Evolutionary conservation across 2,113 vertebrate genomes (phyloP), one percentile per base, ranked within the genome.

Genomic region (Centrocercus urophasianus): DNA sequence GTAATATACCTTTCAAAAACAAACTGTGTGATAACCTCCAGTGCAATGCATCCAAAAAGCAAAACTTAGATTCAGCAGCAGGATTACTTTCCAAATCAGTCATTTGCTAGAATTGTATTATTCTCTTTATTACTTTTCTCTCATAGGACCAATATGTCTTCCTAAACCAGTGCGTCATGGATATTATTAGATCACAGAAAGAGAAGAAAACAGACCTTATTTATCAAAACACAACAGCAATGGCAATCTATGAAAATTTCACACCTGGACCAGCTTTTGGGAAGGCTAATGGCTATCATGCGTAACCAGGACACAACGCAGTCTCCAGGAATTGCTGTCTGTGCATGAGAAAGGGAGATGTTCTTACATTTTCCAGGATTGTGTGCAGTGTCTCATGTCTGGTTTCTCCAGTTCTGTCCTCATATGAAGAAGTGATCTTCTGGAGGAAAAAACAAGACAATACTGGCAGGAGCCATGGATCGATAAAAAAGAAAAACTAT

Each of bases 141-240:
- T 87, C 71, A 27, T 76, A 99, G 99, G 99, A 99, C 90, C 99
- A 99, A 95, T 99, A 99, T 5, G 96, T 99, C 88, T 99, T 99
- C 97, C 95, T 99, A 95, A 99, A 99, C 95, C 98, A 99, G 95
- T 99, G 99, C 84, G 98, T 99, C 76, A 90, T 98, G 97, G 99
- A 99, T 94, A 98, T 99, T 72, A 99, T 99, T 96, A 98, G 96
- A 96, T 98, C 99, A 61, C 98, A 98, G 96, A 99, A 97, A 38
- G 98, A 98, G 74, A 98, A 96, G 54, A 99, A 98, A 56, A 98
- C 98, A 1, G 99, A 99, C 89, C 98, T 99, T 52, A 99, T 99
- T 96, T 99, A 99, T 96, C 98, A 99, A 97, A 99, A 99, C 40
- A 79, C 98, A 6, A 97, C 97, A 6, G 98, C 99, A n/a, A 96